Evolutionary conservation across 1,140 invertebrate genomes (phyloP), one percentile per base, ranked within the genome.

Genomic region (Drosophila carrolli): DNA sequence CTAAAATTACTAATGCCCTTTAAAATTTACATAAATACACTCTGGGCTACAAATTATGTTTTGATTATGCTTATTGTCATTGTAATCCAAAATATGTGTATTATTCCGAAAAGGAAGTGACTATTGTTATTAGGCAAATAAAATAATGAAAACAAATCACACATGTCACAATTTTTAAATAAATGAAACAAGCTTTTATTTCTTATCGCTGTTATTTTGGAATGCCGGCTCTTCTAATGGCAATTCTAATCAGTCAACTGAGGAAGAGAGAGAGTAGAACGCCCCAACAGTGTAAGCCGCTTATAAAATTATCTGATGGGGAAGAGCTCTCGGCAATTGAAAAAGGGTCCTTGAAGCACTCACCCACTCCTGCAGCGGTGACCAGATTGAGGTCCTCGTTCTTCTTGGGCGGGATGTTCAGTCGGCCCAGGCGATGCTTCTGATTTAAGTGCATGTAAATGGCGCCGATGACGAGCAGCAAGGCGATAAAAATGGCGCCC

Each of bases 391-490:
- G 38, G 37, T 35, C 44, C 14, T 60, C 43, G 8, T 48, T 16
- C 29, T 32, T 8, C n/a, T 32, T 40, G 0, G 14, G 54, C 13
- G 62, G 29, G n/a, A 56, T 56, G 27, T 82, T 50, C 58, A 91
- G 48, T 8, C 89, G 81, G 13, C 89, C 89, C 41, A 89, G 70
- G 80, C 82, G 89, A 56, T 58, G 46, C 51, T 83, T 81, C 46
- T 91, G 89, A 14, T 32, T 65, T 46, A 83, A 51, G 51, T 91
- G 89, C 68, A 91, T 58, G 37, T 72, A 82, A 63, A 91, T 86
- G 44, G 89, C 79, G 16, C 61, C 89, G 8, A 74, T 35, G 50
- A 91, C 67, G 23, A 91, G 79, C 58, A 89, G 14, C 47, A 88
- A 58, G 4, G 76, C 67, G 5, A 80, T 4, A 51, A 67, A 54